Conservation (phyloP, 2,113 vertebrate species). For the Semicossyphus pulcher region DNA sequence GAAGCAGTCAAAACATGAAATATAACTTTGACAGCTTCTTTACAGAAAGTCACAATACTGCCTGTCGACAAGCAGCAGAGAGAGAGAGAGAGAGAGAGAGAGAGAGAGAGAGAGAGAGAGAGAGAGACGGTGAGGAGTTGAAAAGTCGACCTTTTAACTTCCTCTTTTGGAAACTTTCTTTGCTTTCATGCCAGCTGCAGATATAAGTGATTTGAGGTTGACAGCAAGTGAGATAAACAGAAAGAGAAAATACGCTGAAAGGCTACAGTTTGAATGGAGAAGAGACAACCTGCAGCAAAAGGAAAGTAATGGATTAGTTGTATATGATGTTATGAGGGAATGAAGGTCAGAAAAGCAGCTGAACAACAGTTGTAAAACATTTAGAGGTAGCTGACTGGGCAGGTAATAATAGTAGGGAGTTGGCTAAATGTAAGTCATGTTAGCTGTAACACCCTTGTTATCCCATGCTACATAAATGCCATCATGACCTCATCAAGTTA, state of each 20-base stretch:
- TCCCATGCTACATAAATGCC: too few species aligned
- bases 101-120: too few species aligned
- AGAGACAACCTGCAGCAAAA: not conserved
- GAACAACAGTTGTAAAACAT: not conserved
- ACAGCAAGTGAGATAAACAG: constrained; percentile 4
- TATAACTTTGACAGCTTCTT: constrained; percentile 43
- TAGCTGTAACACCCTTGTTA: too few species aligned
- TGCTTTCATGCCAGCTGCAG: constrained; percentile 23
- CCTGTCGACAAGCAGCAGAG: not conserved
- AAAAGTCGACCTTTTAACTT: constrained; percentile 49
- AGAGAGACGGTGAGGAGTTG: not conserved
- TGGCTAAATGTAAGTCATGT: too few species aligned
- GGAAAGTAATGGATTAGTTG: not conserved
- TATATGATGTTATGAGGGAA: not conserved
- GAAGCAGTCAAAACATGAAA: constrained; percentile 37
- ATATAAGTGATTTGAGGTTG: not conserved
- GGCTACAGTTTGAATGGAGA: constrained; percentile 9
- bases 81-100: not conserved
- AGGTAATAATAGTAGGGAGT: too few species aligned
- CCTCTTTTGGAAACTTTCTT: constrained; percentile 22
- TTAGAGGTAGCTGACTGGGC: too few species aligned
- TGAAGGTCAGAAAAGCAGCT: not conserved
- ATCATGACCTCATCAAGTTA: too few species aligned
- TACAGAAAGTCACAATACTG: constrained; percentile 30
- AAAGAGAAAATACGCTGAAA: not conserved